A percentile compares a stretch with the other conserved stretches of the same genome.
Conservation (phyloP, 2,113 vertebrate genomes). For the Embiotoca jacksoni region DNA sequence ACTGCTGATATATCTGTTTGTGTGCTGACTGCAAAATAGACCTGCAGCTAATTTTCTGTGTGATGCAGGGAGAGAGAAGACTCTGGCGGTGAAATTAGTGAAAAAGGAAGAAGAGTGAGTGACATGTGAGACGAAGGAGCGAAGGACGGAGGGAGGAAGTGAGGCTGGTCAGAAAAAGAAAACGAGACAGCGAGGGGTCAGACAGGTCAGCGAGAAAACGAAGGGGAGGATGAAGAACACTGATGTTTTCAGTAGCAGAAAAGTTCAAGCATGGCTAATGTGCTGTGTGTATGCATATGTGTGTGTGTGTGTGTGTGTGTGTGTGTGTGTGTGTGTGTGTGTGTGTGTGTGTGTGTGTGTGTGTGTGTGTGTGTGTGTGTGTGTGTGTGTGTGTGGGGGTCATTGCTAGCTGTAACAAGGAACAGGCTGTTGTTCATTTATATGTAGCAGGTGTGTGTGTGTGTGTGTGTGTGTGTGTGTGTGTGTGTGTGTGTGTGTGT, state of each 20-base stretch:
- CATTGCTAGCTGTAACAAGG: constrained; percentile 43
- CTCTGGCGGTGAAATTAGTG: neutral
- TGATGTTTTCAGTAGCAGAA: constrained; percentile 38
- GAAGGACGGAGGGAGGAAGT: constrained; percentile 28
- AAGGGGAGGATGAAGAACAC: constrained; percentile 11
- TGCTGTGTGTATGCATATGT: constrained; percentile 21
- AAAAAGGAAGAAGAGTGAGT: constrained; percentile 14
- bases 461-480: neutral
- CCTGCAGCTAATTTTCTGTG: constrained; percentile 7
- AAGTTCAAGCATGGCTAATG: constrained; percentile 42
- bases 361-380: constrained; percentile 35
- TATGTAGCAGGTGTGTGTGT: constrained; percentile 21
- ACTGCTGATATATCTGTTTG: constrained; percentile 1
- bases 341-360: constrained; percentile 33
- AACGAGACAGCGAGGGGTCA: constrained; percentile 32
- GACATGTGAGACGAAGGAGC: constrained; percentile 30
- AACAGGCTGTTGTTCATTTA: constrained; percentile 55
- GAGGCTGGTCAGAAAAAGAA: neutral
- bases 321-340: constrained; percentile 34
- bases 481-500: constrained; percentile 2
- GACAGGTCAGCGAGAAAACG: constrained; percentile 48
- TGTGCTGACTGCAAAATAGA: constrained; percentile 10
- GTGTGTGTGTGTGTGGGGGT: constrained; percentile 40
- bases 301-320: constrained; percentile 34
- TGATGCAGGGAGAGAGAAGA: neutral